Base-by-base conservation (phyloP, 2,888 invertebrate species). In the Tubulanus polymorphus region DNA sequence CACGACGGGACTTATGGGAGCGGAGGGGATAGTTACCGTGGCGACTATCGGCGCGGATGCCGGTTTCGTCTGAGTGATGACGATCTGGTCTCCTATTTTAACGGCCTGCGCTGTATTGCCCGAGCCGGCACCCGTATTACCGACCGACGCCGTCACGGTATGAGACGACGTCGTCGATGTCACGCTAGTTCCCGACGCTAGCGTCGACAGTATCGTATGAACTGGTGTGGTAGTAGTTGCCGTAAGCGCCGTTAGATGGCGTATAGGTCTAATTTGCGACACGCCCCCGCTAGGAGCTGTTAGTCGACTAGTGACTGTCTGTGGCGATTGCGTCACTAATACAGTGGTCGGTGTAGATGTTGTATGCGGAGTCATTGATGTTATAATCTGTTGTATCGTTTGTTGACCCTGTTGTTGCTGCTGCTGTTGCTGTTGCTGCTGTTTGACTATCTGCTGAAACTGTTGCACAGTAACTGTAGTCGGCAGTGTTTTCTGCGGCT, bases 361-460 rank as follows among this genome's bases (percentile, higher is more conserved):
- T 30, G 48, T 41, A 12, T 53, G 30, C 10, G 56, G 53, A 1
- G 61, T 47, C 30, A 58, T 53, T 2, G 57, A 54, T 3, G 62
- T 54, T 3, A 73, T 72, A 47, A 72, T 69, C 59, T 70, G 70
- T 54, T 68, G 69, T 8, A 66, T 66, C 37, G 62, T 60, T 28
- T 63, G 64, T 28, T 63, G 64, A n/a, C 54, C 65, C 8, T 65
- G 64, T 20, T 54, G 55, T 26, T 64, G 63, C 49, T 69, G 68
- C 56, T 64, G 63, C 37, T 80, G 77, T 48, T 79, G 76, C 54
- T 79, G 80, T 2, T 80, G 83, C 51, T 82, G 84, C 54, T 86
- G 85, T 60, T 87, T 85, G 76, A 88, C 84, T 12, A 88, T 86
- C 71, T 88, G 88, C 60, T 88, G 88, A 45, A 89, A 83, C 70